Evolutionary conservation across 2,797 vertebrate species (phyloP).

Genomic region (Takifugu rubripes): DNA sequence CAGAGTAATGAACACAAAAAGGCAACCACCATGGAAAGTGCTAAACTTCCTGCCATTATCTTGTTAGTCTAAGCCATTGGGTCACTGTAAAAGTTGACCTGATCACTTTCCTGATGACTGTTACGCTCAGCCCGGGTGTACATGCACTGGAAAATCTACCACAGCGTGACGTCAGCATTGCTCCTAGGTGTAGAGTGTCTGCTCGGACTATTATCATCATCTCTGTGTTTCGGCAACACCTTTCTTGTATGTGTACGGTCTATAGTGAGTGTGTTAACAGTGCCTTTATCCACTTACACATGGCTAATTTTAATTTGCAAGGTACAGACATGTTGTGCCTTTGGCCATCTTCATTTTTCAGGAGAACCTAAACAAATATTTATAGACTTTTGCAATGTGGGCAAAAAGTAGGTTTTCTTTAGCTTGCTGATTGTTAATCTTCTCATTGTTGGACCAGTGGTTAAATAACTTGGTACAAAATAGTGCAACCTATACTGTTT

Average conservation of each 20-base stretch:
- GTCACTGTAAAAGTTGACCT: slow-evolving; percentile 43
- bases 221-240: slow-evolving; percentile 25
- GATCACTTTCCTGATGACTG: slow-evolving; percentile 61
- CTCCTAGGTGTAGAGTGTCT: slow-evolving; percentile 50
- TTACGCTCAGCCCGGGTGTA: slow-evolving; percentile 36
- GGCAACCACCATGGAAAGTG: slow-evolving; percentile 6
- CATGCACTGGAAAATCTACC: slow-evolving; percentile 54
- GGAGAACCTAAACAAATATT: too few relatives aligned
- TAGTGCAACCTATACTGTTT: too few relatives aligned
- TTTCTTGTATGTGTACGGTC: slow-evolving; percentile 64
- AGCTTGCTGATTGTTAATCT: too few relatives aligned
- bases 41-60: slow-evolving; percentile 34
- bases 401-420: too few relatives aligned
- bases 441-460: too few relatives aligned
- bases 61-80: slow-evolving; percentile 31
- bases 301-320: slow-evolving; percentile 5
- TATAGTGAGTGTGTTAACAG: slow-evolving; percentile 39
- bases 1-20: slow-evolving; percentile 18
- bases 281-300: slow-evolving; percentile 59
- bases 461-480: too few relatives aligned
- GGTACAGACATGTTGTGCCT: too few relatives aligned
- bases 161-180: slow-evolving; percentile 54
- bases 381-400: too few relatives aligned
- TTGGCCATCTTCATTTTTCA: too few relatives aligned
- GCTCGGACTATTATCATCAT: slow-evolving; percentile 20